A percentile compares a stretch with the other conserved stretches of the same genome.
These are phyloP conservation scores for Alitta virens DNA, from an alignment of 2,888 invertebrate genomes.

Conservation along the genomic window DNA sequence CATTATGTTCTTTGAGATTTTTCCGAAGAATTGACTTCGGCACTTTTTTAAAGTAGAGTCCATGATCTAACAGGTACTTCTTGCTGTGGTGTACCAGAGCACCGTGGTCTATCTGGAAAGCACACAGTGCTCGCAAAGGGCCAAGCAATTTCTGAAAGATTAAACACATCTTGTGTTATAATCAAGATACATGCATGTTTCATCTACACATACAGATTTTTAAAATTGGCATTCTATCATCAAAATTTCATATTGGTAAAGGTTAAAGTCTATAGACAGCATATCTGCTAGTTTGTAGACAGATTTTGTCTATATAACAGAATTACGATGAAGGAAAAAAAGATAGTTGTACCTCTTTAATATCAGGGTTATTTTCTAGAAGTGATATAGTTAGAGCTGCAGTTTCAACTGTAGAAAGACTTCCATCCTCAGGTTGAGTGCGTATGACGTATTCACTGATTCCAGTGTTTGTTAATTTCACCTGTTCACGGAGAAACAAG, in stretches of 20 bases:
- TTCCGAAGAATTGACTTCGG: neutral
- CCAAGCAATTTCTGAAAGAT: slow-evolving; percentile 64
- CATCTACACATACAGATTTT: no score
- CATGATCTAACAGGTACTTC: slow-evolving; percentile 71
- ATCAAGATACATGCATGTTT: no score
- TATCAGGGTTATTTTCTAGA: slow-evolving; percentile 70
- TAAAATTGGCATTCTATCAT: no score
- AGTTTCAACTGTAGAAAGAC: slow-evolving; percentile 85
- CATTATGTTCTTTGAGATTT: no score
- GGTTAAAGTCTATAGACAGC: no score
- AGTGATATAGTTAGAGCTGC: slow-evolving; percentile 77
- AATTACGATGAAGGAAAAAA: no score
- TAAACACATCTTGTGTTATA: no score
- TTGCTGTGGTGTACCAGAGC: slow-evolving; percentile 92
- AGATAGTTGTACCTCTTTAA: slow-evolving; percentile 60
- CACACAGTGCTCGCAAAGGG: slow-evolving; percentile 80
- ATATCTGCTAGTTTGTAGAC: no score
- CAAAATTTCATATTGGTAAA: no score
- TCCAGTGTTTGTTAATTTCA: slow-evolving; percentile 72
- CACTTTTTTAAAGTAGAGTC: slow-evolving; percentile 47
- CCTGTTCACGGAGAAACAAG: slow-evolving; percentile 53
- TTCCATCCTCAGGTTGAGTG: slow-evolving; percentile 88
- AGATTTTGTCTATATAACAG: no score
- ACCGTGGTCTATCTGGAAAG: slow-evolving; percentile 84
- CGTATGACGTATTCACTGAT: slow-evolving; percentile 87